Conservation (phyloP, 1,140 invertebrate species). For the Pogonus chalceus region DNA sequence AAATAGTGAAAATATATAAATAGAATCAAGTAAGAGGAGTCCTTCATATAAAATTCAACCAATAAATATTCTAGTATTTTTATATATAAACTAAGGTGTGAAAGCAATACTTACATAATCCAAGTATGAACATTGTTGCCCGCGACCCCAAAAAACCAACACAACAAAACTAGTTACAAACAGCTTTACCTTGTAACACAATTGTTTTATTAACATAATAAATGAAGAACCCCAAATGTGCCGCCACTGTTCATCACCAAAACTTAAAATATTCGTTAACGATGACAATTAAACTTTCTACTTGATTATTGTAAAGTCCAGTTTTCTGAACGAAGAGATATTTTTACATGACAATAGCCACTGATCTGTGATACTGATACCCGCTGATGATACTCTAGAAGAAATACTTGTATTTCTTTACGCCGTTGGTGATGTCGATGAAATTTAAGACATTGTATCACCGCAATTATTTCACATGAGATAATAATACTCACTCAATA, state of each 20-base stretch:
- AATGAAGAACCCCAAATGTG: no score
- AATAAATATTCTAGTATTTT: no score
- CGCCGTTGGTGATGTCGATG: background rate
- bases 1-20: no score
- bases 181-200: no score
- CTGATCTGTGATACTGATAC: background rate
- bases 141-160: no score
- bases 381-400: background rate
- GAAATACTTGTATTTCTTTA: background rate
- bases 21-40: no score
- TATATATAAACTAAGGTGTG: no score
- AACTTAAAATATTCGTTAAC: background rate
- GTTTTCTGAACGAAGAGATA: background rate
- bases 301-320: conserved; percentile 2
- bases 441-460: background rate
- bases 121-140: no score
- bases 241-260: background rate
- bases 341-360: background rate
- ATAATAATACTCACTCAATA: background rate
- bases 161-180: no score
- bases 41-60: no score
- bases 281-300: conserved; percentile 3
- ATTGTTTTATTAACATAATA: no score
- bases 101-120: no score
- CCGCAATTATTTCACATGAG: background rate